Percentiles rank a stretch among this genome's conserved stretches.
Evolutionary conservation across 30 jellyfish, hydroid and myxozoan species (phyloP).

Genomic region (Rhopilema esculentum): DNA sequence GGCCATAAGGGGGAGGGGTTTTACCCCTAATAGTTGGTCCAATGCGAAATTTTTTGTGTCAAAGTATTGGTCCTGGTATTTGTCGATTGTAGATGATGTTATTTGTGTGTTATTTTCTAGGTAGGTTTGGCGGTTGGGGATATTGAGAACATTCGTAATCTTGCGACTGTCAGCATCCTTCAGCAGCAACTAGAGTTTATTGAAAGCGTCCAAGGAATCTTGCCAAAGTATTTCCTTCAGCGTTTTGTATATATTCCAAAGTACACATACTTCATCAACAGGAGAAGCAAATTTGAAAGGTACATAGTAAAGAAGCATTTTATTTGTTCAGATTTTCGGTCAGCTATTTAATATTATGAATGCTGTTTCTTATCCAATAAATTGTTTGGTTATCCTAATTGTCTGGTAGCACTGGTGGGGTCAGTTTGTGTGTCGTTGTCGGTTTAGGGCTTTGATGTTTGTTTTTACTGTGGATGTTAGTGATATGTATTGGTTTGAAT

Average conservation of each 20-base stretch:
- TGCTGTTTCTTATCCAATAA: neutral
- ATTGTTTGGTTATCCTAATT: no score
- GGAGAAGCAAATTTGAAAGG: conserved; percentile 25
- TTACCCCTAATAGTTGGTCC: no score
- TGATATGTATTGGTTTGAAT: no score
- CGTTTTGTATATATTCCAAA: conserved; percentile 19
- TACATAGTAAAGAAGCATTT: neutral
- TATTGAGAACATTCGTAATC: conserved; percentile 52
- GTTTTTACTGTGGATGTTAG: no score
- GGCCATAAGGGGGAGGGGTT: no score
- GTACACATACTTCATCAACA: conserved; percentile 28
- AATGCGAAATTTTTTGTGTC: no score
- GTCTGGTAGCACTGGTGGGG: no score
- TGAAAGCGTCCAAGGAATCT: conserved; percentile 29
- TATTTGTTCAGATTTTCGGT: neutral
- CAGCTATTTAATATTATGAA: neutral
- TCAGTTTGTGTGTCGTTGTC: no score
- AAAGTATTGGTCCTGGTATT: no score
- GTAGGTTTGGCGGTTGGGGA: conserved; percentile 78
- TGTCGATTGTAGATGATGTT: no score
- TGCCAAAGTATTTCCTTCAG: conserved; percentile 33
- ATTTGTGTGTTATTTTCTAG: no score
- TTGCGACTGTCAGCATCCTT: conserved; percentile 54
- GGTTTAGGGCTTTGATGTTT: no score
- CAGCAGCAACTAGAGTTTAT: conserved; percentile 60